phyloP scores from a whole-genome alignment of 1,140 invertebrate species.

The Neelides sp. region DNA sequence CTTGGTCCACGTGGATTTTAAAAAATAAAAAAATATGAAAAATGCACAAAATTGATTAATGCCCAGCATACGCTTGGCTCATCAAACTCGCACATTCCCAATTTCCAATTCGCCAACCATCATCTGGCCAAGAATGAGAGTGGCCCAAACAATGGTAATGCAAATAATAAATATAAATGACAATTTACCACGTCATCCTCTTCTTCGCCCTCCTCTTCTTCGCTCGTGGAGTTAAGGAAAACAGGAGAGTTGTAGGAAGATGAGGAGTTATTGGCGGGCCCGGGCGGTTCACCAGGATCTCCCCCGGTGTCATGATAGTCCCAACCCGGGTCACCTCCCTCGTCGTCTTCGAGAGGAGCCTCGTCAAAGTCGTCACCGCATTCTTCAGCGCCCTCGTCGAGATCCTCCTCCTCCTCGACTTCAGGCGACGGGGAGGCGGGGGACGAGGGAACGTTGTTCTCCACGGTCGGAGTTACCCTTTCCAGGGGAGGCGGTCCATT shows the following conservation, averaged over 20 bases:
- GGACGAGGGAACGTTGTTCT: conserved; percentile 3
- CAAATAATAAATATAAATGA: not conserved
- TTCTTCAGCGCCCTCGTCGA: conserved; percentile 14
- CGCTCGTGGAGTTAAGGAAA: conserved; percentile 22
- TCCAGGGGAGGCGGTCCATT: conserved; percentile 6
- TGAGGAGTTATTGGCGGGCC: conserved; percentile 22
- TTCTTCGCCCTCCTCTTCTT: conserved; percentile 25
- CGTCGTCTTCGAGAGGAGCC: conserved; percentile 5
- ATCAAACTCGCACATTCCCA: not conserved
- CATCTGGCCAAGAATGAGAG: conserved; percentile 1
- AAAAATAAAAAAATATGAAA: too few relatives aligned
- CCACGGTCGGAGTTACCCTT: conserved; percentile 5
- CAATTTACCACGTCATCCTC: conserved; percentile 6
- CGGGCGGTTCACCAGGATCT: conserved; percentile 6
- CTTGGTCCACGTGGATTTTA: too few relatives aligned
- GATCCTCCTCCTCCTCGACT: conserved; percentile 20
- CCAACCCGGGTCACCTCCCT: too few relatives aligned
- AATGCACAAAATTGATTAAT: too few relatives aligned
- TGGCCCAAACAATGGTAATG: not conserved
- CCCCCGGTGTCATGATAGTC: conserved; percentile 12
- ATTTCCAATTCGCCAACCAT: conserved; percentile 2
- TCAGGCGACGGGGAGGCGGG: conserved; percentile 11
- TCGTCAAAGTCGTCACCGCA: conserved; percentile 10
- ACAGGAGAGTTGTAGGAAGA: conserved; percentile 20
- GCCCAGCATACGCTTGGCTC: too few relatives aligned